Percentiles rank a stretch among this genome's conserved stretches.
Conservation (phyloP, 2,113 vertebrate genomes). For the Mungos mungo region DNA sequence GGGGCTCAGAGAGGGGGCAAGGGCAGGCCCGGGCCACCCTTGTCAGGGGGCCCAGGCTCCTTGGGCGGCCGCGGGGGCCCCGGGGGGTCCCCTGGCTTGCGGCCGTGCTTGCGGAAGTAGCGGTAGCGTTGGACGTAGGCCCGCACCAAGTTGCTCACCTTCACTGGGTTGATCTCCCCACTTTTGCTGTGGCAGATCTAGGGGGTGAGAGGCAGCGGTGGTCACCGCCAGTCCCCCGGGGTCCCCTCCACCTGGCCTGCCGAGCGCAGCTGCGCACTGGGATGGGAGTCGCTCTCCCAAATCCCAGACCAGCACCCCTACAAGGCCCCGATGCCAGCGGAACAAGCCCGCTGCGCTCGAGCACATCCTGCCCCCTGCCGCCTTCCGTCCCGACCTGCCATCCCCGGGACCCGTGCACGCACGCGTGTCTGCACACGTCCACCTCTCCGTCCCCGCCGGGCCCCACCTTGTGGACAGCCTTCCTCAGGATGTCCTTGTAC, state of each 20-base stretch:
- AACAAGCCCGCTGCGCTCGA: neutral
- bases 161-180: conserved; percentile 95
- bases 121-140: conserved; percentile 96
- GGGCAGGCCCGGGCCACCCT: conserved; percentile 76
- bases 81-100: conserved; percentile 91
- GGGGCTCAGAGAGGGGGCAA: conserved; percentile 82
- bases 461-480: conserved; percentile 95
- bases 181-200: conserved; percentile 97
- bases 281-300: neutral
- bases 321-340: no score
- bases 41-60: conserved; percentile 80
- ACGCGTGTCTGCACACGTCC: fast-evolving
- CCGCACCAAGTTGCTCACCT: conserved; percentile 94
- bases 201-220: neutral
- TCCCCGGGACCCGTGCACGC: neutral
- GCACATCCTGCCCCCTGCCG: neutral
- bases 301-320: fast-evolving
- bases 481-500: conserved; percentile 95
- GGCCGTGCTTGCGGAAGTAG: conserved; percentile 94
- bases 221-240: neutral
- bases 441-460: fast-evolving
- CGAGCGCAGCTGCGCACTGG: neutral
- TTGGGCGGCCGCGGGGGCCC: conserved; percentile 74
- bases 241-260: neutral
- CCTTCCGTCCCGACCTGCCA: neutral